Base-by-base conservation (phyloP, 2,888 invertebrate species). In the Parasteatoda lunata region DNA sequence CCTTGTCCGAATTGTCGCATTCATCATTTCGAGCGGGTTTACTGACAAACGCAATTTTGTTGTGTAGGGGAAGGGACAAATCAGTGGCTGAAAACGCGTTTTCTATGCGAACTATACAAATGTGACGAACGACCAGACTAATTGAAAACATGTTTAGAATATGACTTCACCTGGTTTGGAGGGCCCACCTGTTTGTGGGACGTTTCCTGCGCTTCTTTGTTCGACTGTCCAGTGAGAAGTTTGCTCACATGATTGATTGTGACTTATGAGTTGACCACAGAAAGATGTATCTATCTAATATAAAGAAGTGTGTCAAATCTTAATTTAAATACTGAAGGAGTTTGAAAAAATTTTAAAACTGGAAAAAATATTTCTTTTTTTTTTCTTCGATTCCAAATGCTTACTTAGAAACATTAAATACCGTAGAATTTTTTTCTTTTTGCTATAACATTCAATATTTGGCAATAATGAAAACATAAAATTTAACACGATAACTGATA, bases 1-100 rank as follows among this genome's bases (percentile, higher is more conserved):
- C 79, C 76, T 81, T 81, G 81, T 86, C 81, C 86, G 79, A 77
- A 77, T 75, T 81, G 80, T 81, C 86, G 72, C 86, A 86, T 86
- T 86, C 81, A 86, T 86, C 86, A 86, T 86, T 77, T 76, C 49
- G 78, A 52, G 75, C 69, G 59, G 75, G 69, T 49, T 30, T 76
- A 70, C 78, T 84, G 84, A 84, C 84, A 78, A 78, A 73, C 72
- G 84, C 78, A 78, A 59, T 82, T 69, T 68, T 13, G 30, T 70
- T 70, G 30, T n/a, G 79, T 11, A 51, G 13, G 8, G 13, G 48
- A 70, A 65, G 71, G 73, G 68, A 59, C 59, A 72, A 51, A 48
- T 75, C 69, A 77, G 51, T 13, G 78, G 66, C 54, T 83, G 66
- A 64, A 83, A 83, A 80, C 30, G n/a, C 83, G 70, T 65, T 51